Evolutionary conservation across 2,797 vertebrate genomes (phyloP).

Genomic region (Ctenopoma kingsleyae): DNA sequence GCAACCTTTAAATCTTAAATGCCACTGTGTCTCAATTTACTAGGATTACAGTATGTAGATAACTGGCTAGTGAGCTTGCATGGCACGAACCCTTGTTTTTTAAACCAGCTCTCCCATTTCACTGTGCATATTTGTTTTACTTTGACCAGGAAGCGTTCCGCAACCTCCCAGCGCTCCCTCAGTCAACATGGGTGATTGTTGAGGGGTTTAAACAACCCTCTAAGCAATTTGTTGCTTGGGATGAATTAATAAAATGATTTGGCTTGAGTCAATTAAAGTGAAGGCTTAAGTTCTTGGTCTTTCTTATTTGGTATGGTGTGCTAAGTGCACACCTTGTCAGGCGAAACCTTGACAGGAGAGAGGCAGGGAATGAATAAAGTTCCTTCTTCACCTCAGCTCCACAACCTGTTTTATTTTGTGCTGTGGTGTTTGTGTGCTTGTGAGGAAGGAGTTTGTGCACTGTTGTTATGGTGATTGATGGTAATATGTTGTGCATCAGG

Average conservation of each 20-base stretch:
- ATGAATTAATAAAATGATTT: slow-evolving; percentile 81
- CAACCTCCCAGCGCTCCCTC: slow-evolving; percentile 26
- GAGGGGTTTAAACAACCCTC: slow-evolving; percentile 80
- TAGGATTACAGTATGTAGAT: slow-evolving; percentile 5
- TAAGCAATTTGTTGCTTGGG: slow-evolving; percentile 80
- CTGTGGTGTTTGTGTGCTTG: slow-evolving; percentile 9
- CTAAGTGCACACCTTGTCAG: slow-evolving; percentile 74
- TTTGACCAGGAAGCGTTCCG: slow-evolving; percentile 41
- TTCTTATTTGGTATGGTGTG: slow-evolving; percentile 62
- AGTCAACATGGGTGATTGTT: slow-evolving; percentile 79
- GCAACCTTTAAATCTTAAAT: not conserved
- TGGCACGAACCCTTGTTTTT: slow-evolving; percentile 35
- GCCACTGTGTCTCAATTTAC: slow-evolving; percentile 14
- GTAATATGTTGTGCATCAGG: slow-evolving; percentile 15
- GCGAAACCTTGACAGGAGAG: slow-evolving; percentile 50
- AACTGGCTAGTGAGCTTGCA: slow-evolving; percentile 5
- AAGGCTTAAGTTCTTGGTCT: slow-evolving; percentile 70
- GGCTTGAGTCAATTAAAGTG: slow-evolving; percentile 78
- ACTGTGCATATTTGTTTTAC: slow-evolving; percentile 56
- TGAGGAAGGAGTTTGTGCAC: not conserved
- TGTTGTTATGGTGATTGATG: slow-evolving; percentile 54
- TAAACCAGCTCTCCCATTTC: slow-evolving; percentile 30
- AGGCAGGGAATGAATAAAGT: slow-evolving; percentile 62
- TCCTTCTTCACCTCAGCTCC: not conserved
- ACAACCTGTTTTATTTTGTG: slow-evolving; percentile 7